Conservation (phyloP, 2,888 invertebrate species). For the Microplitis deprimator region DNA sequence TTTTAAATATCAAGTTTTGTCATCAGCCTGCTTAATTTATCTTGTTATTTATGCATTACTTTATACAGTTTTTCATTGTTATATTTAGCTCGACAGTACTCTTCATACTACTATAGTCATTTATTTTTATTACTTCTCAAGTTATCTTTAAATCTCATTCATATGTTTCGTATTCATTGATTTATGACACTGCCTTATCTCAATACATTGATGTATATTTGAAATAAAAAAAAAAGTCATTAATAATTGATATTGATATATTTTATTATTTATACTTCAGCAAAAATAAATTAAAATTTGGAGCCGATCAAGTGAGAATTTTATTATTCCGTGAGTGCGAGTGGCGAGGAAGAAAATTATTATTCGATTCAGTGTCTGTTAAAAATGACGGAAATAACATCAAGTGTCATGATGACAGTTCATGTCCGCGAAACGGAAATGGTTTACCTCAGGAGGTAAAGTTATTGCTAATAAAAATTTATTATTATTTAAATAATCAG, state of each 20-base stretch:
- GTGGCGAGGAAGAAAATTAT: conserved; percentile 82
- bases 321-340: conserved; percentile 90
- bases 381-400: conserved; percentile 40
- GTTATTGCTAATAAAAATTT: too few relatives aligned
- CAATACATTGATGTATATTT: too few relatives aligned
- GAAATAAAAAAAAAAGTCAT: too few relatives aligned
- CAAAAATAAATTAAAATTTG: conserved; percentile 77
- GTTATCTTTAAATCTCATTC: not conserved
- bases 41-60: not conserved
- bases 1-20: not conserved
- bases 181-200: not conserved
- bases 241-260: too few relatives aligned
- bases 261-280: conserved; percentile 48
- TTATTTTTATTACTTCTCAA: not conserved
- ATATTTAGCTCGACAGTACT: not conserved
- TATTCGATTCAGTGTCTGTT: conserved; percentile 86
- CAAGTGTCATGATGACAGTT: conserved; percentile 63
- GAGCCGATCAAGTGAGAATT: conserved; percentile 83
- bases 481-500: too few relatives aligned
- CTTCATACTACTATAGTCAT: not conserved
- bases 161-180: not conserved
- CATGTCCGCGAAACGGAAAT: conserved; percentile 72
- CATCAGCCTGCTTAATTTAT: not conserved
- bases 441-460: conserved; percentile 47
- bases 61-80: not conserved